Conservation (phyloP, 1,140 invertebrate genomes). For the Lucilia cuprina region DNA sequence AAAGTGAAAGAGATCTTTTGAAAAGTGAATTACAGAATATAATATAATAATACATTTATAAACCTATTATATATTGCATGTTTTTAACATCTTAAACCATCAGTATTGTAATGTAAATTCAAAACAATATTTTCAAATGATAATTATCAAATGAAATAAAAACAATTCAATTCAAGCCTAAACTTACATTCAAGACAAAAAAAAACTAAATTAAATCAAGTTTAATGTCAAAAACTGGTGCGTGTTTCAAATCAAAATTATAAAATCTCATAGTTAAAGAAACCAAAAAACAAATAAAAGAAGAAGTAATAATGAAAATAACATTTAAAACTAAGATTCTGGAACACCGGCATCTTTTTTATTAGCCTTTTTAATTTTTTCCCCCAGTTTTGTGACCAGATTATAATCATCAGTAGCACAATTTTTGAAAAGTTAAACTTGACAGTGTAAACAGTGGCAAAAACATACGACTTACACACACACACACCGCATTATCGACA, state of each 20-base stretch:
- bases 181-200: not conserved
- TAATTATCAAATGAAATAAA: not conserved
- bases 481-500: not conserved
- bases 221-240: not conserved
- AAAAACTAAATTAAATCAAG: not conserved
- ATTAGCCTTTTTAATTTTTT: not conserved
- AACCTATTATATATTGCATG: not conserved
- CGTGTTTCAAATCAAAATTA: not conserved
- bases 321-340: not conserved
- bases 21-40: too few relatives aligned
- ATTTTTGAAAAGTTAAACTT: not conserved
- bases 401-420: too few relatives aligned
- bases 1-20: too few relatives aligned
- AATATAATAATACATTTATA: too few relatives aligned
- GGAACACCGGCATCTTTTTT: not conserved
- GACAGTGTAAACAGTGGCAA: not conserved
- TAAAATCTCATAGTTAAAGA: not conserved
- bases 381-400: too few relatives aligned
- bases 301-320: not conserved
- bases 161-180: not conserved
- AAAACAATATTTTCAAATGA: too few relatives aligned
- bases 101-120: not conserved
- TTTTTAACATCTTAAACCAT: not conserved
- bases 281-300: too few relatives aligned
- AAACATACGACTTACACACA: not conserved